Conservation (phyloP, 1,140 invertebrate genomes). For the Penaeus chinensis region DNA sequence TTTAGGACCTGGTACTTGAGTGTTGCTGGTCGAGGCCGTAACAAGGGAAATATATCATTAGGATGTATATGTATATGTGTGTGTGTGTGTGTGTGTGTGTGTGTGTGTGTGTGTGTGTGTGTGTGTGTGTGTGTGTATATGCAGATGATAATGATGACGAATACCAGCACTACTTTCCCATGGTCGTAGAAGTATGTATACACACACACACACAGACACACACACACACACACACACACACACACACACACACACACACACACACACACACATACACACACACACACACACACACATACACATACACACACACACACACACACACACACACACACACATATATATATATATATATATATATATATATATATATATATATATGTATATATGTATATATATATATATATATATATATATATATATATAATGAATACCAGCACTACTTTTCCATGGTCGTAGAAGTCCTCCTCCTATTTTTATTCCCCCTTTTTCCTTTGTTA, state of each 20-base stretch:
- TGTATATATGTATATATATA: constrained; percentile 3
- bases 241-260: not conserved
- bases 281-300: not conserved
- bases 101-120: too few relatives aligned
- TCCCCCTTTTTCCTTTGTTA: not conserved
- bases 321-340: too few relatives aligned
- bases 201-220: not conserved
- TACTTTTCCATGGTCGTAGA: too few relatives aligned
- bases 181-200: not conserved
- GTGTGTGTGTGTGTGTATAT: not conserved
- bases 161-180: not conserved
- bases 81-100: not conserved
- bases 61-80: too few relatives aligned
- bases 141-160: not conserved
- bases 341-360: not conserved
- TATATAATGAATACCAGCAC: not conserved
- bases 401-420: not conserved
- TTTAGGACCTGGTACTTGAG: too few relatives aligned
- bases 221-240: not conserved
- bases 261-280: not conserved
- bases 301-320: not conserved
- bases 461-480: too few relatives aligned
- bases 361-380: constrained; percentile 13
- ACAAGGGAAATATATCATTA: too few relatives aligned
- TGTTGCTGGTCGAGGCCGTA: too few relatives aligned